Percentiles rank a stretch among this genome's conserved stretches.
These are phyloP conservation scores for Anguilla megastoma DNA, from an alignment of 2,797 vertebrate genomes.

Conservation along the genomic window DNA sequence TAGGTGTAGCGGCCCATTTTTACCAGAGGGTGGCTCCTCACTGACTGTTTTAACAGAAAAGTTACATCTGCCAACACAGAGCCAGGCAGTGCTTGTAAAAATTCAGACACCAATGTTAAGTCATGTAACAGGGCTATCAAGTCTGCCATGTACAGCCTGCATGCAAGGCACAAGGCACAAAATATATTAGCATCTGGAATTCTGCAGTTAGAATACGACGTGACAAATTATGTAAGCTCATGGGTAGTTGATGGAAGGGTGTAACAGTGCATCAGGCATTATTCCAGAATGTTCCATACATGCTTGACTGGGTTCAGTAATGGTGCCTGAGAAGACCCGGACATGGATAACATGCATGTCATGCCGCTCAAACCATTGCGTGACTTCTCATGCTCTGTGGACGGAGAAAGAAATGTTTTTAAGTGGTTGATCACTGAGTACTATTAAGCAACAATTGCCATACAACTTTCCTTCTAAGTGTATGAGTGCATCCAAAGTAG, in stretches of 20 bases:
- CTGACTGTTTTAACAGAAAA: background rate
- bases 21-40: background rate
- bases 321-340: no score
- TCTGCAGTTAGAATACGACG: no score
- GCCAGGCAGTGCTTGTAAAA: background rate
- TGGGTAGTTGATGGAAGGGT: background rate
- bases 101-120: background rate
- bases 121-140: no score
- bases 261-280: no score
- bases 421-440: background rate
- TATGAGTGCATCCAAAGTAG: background rate
- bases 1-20: background rate
- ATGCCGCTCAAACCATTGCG: background rate
- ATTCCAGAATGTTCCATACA: no score
- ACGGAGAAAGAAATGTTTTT: background rate
- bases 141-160: no score
- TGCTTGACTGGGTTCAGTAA: no score
- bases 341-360: background rate
- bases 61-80: slow-evolving; percentile 40
- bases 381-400: background rate
- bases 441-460: background rate
- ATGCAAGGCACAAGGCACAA: no score
- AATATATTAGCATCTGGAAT: no score
- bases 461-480: background rate
- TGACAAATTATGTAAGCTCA: background rate